Evolutionary conservation across 2,113 vertebrate genomes (phyloP), one percentile per base, ranked within the genome.

Genomic region (Emydura subglobosa): DNA sequence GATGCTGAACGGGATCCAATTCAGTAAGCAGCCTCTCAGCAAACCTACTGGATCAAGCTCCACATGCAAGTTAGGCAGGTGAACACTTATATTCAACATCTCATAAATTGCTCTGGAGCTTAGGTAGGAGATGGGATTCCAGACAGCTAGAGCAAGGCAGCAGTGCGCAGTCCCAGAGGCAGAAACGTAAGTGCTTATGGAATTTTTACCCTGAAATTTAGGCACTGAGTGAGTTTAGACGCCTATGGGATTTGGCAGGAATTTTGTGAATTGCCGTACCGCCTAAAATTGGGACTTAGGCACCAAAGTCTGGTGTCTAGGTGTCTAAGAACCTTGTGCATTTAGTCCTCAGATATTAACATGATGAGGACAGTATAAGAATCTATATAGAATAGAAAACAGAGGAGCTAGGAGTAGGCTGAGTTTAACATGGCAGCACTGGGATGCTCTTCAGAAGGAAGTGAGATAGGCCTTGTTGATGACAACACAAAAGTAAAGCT

Each of bases 401-500:
- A 12, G 19, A 1, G 6, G 29, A 83, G 53, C 21, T 19, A 13
- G 29, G 19, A 22, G 31, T 3, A 1, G n/a, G 34, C 24, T 5
- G 53, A 10, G 5, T 2, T 0, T 11, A 17, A 27, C 68, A 34
- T 57, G 0, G 1, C 29, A 14, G 31, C 25, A 4, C 1, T 6
- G 22, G 51, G 29, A 1, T 2, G 42, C 3, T 34, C 44, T 65
- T 65, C 3, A 7, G 61, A 34, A 19, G 29, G 49, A 27, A 68
- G 9, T 12, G 25, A 25, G 0, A 8, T 13, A 65, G 42, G 42
- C 11, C 76, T 1, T 57, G 47, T 1, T 1, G 27, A 42, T 3
- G 27, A 31, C 1, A 1, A 24, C 42, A 22, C 0, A 3, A 44
- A 29, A 65, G 5, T 0, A 11, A 11, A 1, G 7, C 10, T 27